phyloP scores from a whole-genome alignment of 2,888 invertebrate genomes.

The Coecobrya sp. region DNA sequence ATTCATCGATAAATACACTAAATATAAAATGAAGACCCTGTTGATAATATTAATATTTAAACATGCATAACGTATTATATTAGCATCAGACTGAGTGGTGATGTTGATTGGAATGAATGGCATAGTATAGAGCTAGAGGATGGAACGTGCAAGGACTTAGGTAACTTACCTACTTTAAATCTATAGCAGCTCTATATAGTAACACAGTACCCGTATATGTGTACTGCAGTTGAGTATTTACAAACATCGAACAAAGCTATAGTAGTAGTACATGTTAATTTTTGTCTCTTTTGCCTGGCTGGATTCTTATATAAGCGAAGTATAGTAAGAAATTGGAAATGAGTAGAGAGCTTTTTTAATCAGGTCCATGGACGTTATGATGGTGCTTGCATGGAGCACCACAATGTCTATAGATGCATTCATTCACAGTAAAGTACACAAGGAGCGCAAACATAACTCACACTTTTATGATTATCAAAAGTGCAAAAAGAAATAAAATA shows the following conservation, averaged over 20 bases:
- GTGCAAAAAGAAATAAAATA: conserved; percentile 34
- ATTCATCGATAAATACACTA: conserved; percentile 23
- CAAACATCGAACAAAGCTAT: too few relatives aligned
- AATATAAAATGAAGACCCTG: conserved; percentile 15
- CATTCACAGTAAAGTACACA: not conserved
- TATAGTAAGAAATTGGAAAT: conserved; percentile 12
- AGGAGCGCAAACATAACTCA: not conserved
- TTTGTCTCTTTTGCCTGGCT: conserved; percentile 48
- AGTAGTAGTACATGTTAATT: conserved; percentile 63
- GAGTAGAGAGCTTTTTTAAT: not conserved
- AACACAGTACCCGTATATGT: not conserved
- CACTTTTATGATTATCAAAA: conserved; percentile 7
- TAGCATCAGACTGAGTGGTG: conserved; percentile 53
- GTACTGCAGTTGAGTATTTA: too few relatives aligned
- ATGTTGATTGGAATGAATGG: conserved; percentile 20
- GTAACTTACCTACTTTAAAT: conserved; percentile 13
- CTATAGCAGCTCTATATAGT: not conserved
- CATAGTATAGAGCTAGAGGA: conserved; percentile 50
- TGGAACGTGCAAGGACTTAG: conserved; percentile 75
- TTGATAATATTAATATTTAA: not conserved
- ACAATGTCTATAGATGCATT: not conserved
- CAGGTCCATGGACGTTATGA: not conserved
- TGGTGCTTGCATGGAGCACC: not conserved
- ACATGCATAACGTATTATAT: conserved; percentile 45
- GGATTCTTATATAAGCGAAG: conserved; percentile 41